Base-by-base conservation (phyloP, 2,113 vertebrate genomes). In the Corythaeola cristata region DNA sequence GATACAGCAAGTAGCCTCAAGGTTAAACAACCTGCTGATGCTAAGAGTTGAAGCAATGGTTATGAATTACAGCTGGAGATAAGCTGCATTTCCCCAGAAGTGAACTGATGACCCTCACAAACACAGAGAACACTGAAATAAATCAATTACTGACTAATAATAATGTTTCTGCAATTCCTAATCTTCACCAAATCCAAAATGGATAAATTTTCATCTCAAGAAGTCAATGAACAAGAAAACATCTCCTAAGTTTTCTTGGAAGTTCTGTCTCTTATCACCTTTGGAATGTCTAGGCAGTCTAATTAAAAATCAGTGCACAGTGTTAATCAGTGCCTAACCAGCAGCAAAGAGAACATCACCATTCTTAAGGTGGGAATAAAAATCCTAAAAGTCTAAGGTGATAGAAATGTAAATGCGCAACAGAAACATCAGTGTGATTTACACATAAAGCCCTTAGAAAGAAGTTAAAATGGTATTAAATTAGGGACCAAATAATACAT, bases 21-120 rank as follows among this genome's bases (percentile, higher is more conserved):
- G 94, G 97, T 98, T 97, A 98, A 98, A 96, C 58, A 95, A 39
- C 50, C 45, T 9, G 15, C 76, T 88, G 50, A 62, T 28, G 67
- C 73, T 90, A 64, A 81, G 56, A 94, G 84, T 15, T 84, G 76
- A 89, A 92, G 67, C 71, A 90, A 85, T 7, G 22, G 63, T 78
- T 95, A 45, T 74, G 77, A 94, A 93, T 55, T 76, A 52, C 66
- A 85, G 63, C 63, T 92, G 88, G 41, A 92, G 82, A 85, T 87
- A 85, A 83, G 37, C 60, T 84, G 35, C 23, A 7, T 82, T 90
- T 95, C 85, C 53, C 59, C n/a, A 4, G 45, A 53, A 88, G 39
- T 68, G 63, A 95, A 56, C 84, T 73, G 52, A 32, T 88, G 94
- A 94, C 78, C 52, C 68, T 44, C 56, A 75, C 88, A 85, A 74